A percentile compares a stretch with the other conserved stretches of the same genome.
Evolutionary conservation across 2,888 invertebrate species (phyloP).

Genomic region (Dynastes grantii): DNA sequence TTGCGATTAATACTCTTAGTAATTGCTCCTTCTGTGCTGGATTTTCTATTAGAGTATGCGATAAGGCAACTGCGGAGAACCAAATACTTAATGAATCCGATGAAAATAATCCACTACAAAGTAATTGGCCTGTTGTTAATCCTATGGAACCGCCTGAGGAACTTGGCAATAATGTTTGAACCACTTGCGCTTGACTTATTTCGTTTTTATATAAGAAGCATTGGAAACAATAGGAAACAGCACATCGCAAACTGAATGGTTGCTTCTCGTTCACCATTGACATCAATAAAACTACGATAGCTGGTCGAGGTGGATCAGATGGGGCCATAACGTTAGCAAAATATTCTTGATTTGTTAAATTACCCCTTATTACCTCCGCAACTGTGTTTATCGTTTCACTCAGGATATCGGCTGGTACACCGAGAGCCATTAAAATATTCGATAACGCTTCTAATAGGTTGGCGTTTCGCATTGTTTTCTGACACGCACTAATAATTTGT

Average conservation of each 20-base stretch:
- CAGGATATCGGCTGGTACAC: conserved; percentile 96
- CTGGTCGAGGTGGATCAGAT: conserved; percentile 93
- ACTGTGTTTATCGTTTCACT: conserved; percentile 96
- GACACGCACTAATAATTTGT: conserved; percentile 85
- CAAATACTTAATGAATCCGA: conserved; percentile 92
- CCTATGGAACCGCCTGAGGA: conserved; percentile 80
- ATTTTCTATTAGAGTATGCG: conserved; percentile 92
- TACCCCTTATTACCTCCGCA: conserved; percentile 91
- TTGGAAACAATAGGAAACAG: conserved; percentile 97
- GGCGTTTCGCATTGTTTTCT: conserved; percentile 89
- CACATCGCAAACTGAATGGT: conserved; percentile 88
- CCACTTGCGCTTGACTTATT: conserved; percentile 87
- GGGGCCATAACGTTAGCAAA: conserved; percentile 93
- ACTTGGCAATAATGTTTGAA: conserved; percentile 94
- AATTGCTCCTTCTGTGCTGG: conserved; percentile 90
- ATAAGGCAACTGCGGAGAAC: conserved; percentile 94
- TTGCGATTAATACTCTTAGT: conserved; percentile 91
- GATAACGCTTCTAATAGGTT: conserved; percentile 89
- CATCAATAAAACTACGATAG: conserved; percentile 95
- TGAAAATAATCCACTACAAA: conserved; percentile 94
- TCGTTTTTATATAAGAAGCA: conserved; percentile 96
- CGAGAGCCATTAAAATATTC: conserved; percentile 92
- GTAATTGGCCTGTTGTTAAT: conserved; percentile 87
- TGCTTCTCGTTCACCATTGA: conserved; percentile 99
- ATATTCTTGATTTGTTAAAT: conserved; percentile 91